These are phyloP conservation scores for Prosopocoilus inquinatus DNA, from an alignment of 2,888 invertebrate genomes.

Conservation along the genomic window DNA sequence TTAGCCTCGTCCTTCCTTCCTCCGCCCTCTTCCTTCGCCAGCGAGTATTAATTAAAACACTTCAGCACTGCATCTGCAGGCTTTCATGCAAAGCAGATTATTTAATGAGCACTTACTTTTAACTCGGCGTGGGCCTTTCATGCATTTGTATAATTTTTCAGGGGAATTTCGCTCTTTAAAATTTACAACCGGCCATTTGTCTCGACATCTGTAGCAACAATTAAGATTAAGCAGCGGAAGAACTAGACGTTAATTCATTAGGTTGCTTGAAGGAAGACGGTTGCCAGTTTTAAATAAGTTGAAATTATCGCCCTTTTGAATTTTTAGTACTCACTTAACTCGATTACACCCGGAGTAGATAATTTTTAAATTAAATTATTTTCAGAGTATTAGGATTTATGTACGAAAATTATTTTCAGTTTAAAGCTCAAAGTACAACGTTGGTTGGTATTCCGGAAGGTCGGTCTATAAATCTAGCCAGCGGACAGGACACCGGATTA, in stretches of 20 bases:
- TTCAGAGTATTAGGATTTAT: conserved; percentile 16
- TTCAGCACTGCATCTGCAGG: neutral
- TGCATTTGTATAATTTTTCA: too few species aligned
- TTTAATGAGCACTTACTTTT: conserved; percentile 3
- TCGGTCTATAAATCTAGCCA: conserved; percentile 28
- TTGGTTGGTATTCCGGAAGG: conserved; percentile 23
- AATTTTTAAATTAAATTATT: neutral
- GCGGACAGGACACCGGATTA: conserved; percentile 30
- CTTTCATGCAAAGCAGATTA: neutral
- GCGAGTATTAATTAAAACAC: conserved; percentile 2
- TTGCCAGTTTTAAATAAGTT: too few species aligned
- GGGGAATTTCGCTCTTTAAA: too few species aligned
- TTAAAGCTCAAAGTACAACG: too few species aligned
- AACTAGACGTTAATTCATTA: too few species aligned
- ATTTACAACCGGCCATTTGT: too few species aligned
- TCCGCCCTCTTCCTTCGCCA: neutral
- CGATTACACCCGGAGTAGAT: neutral
- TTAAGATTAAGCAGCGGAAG: too few species aligned
- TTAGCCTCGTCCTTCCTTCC: neutral
- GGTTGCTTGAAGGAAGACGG: too few species aligned
- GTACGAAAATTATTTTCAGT: too few species aligned
- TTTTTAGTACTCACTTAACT: neutral
- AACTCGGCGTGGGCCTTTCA: too few species aligned
- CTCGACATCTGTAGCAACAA: too few species aligned
- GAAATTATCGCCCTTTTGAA: too few species aligned